Evolutionary conservation across 2,888 invertebrate species (phyloP).

Genomic region (Philonicus albiceps): DNA sequence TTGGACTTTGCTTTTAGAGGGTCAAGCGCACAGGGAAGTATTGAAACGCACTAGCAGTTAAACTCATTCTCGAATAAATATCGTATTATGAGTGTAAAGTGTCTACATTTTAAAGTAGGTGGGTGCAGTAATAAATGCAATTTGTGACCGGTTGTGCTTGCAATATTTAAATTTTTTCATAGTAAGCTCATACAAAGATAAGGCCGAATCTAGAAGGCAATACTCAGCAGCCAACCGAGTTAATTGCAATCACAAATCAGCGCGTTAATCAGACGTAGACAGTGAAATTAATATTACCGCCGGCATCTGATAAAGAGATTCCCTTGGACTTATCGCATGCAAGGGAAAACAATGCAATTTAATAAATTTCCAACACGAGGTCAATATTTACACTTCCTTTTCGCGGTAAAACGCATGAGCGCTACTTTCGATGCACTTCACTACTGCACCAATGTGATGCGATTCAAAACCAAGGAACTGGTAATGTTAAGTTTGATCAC

Average conservation of each 20-base stretch:
- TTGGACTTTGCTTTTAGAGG: not conserved
- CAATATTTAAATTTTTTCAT: not conserved
- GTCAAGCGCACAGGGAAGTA: not conserved
- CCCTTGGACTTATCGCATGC: constrained; percentile 13
- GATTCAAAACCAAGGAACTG: not conserved
- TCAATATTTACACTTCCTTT: not conserved
- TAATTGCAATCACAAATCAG: not conserved
- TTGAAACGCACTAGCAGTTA: not conserved
- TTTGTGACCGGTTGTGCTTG: not conserved
- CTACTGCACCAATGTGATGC: not conserved
- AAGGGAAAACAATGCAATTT: constrained; percentile 2
- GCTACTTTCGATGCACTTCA: not conserved
- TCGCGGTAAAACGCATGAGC: not conserved
- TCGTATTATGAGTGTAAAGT: not conserved
- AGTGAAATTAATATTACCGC: constrained; percentile 7
- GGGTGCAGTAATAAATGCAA: not conserved
- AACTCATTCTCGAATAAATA: too few relatives aligned
- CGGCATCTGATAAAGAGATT: constrained; percentile 20
- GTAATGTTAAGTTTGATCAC: not conserved
- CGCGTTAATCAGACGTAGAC: not conserved
- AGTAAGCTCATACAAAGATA: not conserved
- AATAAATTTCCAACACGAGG: not conserved
- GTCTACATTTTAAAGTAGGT: not conserved
- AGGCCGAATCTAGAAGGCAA: not conserved
- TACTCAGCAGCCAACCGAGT: not conserved